Base-by-base conservation (phyloP, 2,797 vertebrate species). In the Enteromius unitaeniatus region DNA sequence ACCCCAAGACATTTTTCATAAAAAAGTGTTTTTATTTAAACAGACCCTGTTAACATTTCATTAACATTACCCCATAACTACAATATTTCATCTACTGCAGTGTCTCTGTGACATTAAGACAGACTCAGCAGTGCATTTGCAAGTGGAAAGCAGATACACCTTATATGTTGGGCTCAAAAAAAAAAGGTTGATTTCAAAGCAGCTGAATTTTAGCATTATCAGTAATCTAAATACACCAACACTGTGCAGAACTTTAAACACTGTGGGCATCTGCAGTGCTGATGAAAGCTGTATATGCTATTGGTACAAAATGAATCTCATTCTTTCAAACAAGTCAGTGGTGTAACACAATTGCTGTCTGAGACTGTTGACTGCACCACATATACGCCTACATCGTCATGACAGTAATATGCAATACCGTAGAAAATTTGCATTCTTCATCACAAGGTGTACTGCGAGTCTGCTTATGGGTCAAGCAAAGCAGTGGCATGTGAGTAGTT, bases 11-110 rank as follows among this genome's bases (percentile, higher is more conserved):
- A 45, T 65, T 49, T 77, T 64, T 70, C 28, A 4, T 13, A 53
- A 60, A 34, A 74, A 68, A 51, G 37, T 1, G 1, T 10, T 15
- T 62, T 28, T 49, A 70, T 86, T 79, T 75, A 78, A 28, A 81
- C 31, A 68, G 68, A 78, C 58, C 40, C 51, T 77, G 74, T 37
- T 81, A 60, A 77, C 45, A 86, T 14, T 28, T 55, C 31, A 69
- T 51, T 55, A 42, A 40, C 42, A 73, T 73, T 68, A 84, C 49
- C 72, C 37, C 62, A 81, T 74, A 40, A 72, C 26, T 65, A 78
- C 37, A 79, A 64, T 80, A 60, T 65, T 75, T 31, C 0, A 58
- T 74, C 42, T 68, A 58, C 47, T 75, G 40, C 37, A 75, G 1
- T 62, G 26, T 53, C 23, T 51, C n/a, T 72, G 68, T 58, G 58